phyloP scores from a whole-genome alignment of 2,113 vertebrate genomes.

The Trogon melanurus region DNA sequence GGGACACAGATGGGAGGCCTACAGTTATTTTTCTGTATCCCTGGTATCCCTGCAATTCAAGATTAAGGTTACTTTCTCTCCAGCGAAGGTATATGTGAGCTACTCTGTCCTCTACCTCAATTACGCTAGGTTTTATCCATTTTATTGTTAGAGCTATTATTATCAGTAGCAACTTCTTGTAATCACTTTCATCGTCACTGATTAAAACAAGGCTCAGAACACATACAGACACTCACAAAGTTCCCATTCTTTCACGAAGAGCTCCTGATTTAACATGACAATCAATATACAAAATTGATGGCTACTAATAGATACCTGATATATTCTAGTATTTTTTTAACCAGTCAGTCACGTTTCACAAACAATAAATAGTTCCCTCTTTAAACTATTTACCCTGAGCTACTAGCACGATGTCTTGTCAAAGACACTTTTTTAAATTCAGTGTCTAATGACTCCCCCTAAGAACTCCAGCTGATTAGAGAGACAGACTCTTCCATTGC shows the following conservation, averaged over 20 bases:
- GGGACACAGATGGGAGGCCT: background rate
- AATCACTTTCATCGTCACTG: background rate
- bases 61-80: background rate
- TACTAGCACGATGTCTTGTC: rapidly evolving
- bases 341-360: background rate
- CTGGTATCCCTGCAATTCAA: background rate
- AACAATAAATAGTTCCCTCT: background rate
- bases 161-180: background rate
- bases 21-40: background rate
- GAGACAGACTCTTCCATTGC: background rate
- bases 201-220: background rate
- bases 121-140: background rate
- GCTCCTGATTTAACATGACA: background rate
- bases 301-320: background rate
- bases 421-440: background rate
- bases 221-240: background rate
- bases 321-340: background rate
- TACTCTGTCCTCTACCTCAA: background rate
- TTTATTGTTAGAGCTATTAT: background rate
- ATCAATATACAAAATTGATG: background rate
- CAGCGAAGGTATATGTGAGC: background rate
- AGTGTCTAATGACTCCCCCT: background rate
- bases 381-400: background rate
- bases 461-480: background rate
- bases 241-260: background rate